Base-by-base conservation (phyloP, 1,140 invertebrate genomes). In the Drosophila erecta region DNA sequence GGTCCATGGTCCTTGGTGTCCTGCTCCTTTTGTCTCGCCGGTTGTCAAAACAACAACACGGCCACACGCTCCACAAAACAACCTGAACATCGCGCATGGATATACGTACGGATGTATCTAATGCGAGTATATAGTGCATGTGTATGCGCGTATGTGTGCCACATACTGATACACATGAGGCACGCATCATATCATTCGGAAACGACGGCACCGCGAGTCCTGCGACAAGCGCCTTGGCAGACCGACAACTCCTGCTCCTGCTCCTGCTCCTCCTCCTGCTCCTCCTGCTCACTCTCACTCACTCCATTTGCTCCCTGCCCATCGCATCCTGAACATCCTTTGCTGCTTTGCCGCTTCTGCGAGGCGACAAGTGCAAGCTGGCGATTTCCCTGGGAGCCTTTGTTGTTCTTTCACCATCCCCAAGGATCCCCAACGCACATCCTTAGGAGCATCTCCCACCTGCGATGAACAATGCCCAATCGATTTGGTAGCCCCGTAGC, bases 331-430 rank as follows among this genome's bases (percentile, higher is more conserved):
- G 41, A 64, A 60, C 17, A 22, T 37, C 30, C 43, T 24, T 46
- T 11, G 30, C 10, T 17, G 17, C 17, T 17, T n/a, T 22, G 43
- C 33, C 49, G 2, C 55, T 49, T n/a, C 40, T 55, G 62, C 54
- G 75, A 62, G 74, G 74, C 77, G 74, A 69, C 77, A 87, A 86
- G 78, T 87, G 83, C 83, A 86, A 86, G 83, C 71, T 78, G 79
- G 74, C 79, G 74, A 81, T 81, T 81, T 81, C 61, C 72, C 69
- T 20, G 15, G 59, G 69, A 70, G 67, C 70, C 80, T 78, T 83
- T 83, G 77, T 83, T 80, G 73, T 81, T 73, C 47, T 24, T 5
- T 4, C 20, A 22, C 22, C 35, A 30, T 15, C 27, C 24, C 33
- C 20, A 15, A 5, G 4, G 46, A 15, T 30, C n/a, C 46, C 22